phyloP scores from a whole-genome alignment of 2,113 vertebrate species.

The mouse (Mus musculus) region GRCm39 chr2:75884501-75885000 shows the following conservation, averaged over 20 bases:
- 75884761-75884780: too few species aligned
- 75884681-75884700: conserved; percentile 82
- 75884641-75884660: conserved; percentile 84
- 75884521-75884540: conserved; percentile 76
- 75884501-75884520: conserved; percentile 77
- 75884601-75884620: conserved; percentile 84
- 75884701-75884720: conserved; percentile 83
- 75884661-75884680: conserved; percentile 80
- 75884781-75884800: conserved; percentile 74
- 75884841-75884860: conserved; percentile 55
- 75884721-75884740: conserved; percentile 83
- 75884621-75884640: conserved; percentile 83
- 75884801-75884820: conserved; percentile 71
- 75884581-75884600: conserved; percentile 72
- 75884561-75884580: conserved; percentile 82
- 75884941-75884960: neutral
- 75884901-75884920: neutral
- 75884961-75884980: conserved; percentile 13
- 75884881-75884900: conserved; percentile 48
- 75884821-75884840: conserved; percentile 68
- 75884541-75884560: conserved; percentile 74
- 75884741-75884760: conserved; percentile 68
- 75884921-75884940: neutral
- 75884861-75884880: conserved; percentile 23
- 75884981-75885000: conserved; percentile 25